phyloP scores from a whole-genome alignment of 2,888 invertebrate genomes.

The Colostygia pectinataria region DNA sequence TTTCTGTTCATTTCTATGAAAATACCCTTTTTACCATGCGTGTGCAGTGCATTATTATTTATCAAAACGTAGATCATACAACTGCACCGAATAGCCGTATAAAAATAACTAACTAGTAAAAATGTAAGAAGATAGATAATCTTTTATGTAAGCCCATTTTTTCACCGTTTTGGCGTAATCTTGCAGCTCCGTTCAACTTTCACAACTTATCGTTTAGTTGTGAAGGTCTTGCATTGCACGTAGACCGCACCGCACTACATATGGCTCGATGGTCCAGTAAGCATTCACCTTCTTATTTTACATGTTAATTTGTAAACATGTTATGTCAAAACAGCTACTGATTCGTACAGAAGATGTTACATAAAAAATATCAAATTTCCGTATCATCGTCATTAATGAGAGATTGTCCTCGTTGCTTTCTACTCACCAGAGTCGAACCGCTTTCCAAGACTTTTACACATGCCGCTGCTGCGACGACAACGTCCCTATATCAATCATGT shows the following conservation, averaged over 20 bases:
- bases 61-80: no score
- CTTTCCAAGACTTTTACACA: constrained; percentile 51
- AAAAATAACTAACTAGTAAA: constrained; percentile 6
- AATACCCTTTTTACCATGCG: background rate
- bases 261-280: constrained; percentile 42
- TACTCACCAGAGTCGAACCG: constrained; percentile 47
- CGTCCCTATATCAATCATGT: constrained; percentile 39
- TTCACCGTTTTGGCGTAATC: constrained; percentile 49
- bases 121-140: constrained; percentile 27
- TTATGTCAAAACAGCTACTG: constrained; percentile 21
- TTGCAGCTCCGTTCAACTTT: constrained; percentile 53
- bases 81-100: background rate
- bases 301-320: constrained; percentile 25
- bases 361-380: constrained; percentile 40
- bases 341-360: constrained; percentile 23
- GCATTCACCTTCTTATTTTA: constrained; percentile 35
- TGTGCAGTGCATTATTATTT: background rate
- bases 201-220: constrained; percentile 52
- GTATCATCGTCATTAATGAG: constrained; percentile 49
- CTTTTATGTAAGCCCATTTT: constrained; percentile 46
- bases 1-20: constrained; percentile 5
- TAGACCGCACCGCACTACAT: constrained; percentile 30
- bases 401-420: constrained; percentile 55
- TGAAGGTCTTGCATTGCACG: constrained; percentile 53
- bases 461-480: constrained; percentile 25